These are phyloP conservation scores for Acanthornis magna DNA, from an alignment of 2,797 vertebrate genomes.

Conservation along the genomic window DNA sequence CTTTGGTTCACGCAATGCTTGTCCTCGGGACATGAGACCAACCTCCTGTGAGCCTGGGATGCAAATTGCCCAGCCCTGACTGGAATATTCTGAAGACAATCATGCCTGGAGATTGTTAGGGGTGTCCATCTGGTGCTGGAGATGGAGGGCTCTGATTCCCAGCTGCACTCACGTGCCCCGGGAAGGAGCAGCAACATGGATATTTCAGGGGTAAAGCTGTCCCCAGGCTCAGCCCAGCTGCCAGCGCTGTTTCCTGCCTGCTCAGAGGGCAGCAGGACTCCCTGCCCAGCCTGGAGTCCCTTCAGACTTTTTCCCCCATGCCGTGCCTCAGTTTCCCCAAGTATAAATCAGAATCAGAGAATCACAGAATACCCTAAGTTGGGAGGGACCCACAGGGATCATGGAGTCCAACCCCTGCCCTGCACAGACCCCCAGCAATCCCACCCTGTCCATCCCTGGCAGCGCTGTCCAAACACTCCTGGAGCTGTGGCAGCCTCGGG, in stretches of 20 bases:
- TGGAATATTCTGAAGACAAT: background rate
- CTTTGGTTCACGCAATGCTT: background rate
- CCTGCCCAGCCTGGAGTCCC: background rate
- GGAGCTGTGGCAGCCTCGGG: background rate
- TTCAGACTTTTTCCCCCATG: background rate
- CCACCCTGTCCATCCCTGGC: background rate
- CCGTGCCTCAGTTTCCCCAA: background rate
- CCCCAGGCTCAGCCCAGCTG: background rate
- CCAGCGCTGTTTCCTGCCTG: background rate
- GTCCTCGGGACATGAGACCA: background rate
- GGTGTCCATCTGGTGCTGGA: background rate
- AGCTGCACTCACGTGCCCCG: background rate
- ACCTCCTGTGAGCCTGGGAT: background rate
- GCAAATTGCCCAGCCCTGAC: background rate
- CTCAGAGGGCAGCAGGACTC: background rate
- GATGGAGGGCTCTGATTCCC: background rate
- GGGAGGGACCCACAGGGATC: background rate
- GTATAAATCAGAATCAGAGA: background rate
- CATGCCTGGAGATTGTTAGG: background rate
- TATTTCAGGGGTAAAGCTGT: background rate
- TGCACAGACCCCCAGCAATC: background rate
- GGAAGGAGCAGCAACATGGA: background rate
- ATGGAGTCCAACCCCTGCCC: rapidly evolving
- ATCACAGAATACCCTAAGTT: background rate
- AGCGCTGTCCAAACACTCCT: rapidly evolving